Base-by-base conservation (phyloP, 2,113 vertebrate species). In the Dolichallabes microphthalmus region DNA sequence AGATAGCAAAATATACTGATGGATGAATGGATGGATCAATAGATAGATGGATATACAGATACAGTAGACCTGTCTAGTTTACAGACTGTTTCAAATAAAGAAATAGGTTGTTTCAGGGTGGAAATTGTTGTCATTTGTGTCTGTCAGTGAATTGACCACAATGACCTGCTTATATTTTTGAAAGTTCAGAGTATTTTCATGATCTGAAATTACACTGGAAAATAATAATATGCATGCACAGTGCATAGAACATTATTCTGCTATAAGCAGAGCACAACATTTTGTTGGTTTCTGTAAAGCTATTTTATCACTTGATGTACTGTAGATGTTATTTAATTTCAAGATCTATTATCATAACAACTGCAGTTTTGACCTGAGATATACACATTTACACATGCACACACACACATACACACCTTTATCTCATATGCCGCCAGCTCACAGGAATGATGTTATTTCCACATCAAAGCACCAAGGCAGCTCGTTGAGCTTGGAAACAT, bases 161-260 rank as follows among this genome's bases (percentile, higher is more conserved):
- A 32, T 68, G 74, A 85, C 83, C 83, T 85, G 50, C 60, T 78
- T 85, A 57, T 69, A 35, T 39, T 68, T 83, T 75, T 63, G 69
- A 57, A 61, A 39, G 57, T 57, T 58, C 25, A 66, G 4, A 25
- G 20, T 50, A 74, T 27, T 76, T 76, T 53, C 8, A n/a, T 27
- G 2, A 8, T n/a, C 13, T 75, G 12, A 53, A 27, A 75, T 75
- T 27, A 75, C 45, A 52, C 12, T 3, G 6, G 22, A 69, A 17
- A 20, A 9, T 19, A 69, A 30, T 19, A 35, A 2, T 19, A 69
- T 22, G 30, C 45, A 22, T 45, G 45, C 35, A 3, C 66, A 73
- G 35, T 45, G 22, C 45, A 14, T 13, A 25, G 12, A 1, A n/a
- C 11, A 25, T 1, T 52, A 6, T 74, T 74, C 25, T 15, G 73